Conservation (phyloP, 2,888 invertebrate genomes). For the Trichacis sp. region DNA sequence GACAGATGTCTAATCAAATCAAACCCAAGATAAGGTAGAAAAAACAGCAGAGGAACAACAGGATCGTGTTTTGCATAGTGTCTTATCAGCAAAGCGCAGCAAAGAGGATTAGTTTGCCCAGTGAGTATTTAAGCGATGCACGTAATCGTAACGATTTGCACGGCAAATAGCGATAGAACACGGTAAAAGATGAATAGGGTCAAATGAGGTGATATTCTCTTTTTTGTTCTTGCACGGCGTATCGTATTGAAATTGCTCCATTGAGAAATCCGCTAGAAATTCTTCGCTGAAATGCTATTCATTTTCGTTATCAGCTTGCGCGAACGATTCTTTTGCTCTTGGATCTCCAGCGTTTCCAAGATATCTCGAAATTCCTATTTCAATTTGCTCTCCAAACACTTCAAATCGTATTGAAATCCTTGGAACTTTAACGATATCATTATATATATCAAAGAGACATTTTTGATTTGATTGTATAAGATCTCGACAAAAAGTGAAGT, state of each 20-base stretch:
- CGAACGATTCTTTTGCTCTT: constrained; percentile 16
- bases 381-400: too few species aligned
- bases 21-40: constrained; percentile 13
- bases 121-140: constrained; percentile 31
- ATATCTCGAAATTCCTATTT: neutral
- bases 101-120: constrained; percentile 29
- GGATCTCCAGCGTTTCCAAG: constrained; percentile 15
- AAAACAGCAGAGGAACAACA: constrained; percentile 19
- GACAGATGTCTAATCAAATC: constrained; percentile 23
- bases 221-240: constrained; percentile 22
- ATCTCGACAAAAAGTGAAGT: too few species aligned
- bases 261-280: constrained; percentile 25
- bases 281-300: constrained; percentile 23
- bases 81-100: constrained; percentile 28
- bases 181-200: constrained; percentile 35
- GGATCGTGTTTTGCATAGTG: constrained; percentile 24
- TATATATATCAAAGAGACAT: too few species aligned
- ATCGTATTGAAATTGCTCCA: constrained; percentile 19
- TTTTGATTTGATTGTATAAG: too few species aligned
- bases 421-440: too few species aligned
- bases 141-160: constrained; percentile 35
- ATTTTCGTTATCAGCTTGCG: constrained; percentile 24
- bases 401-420: too few species aligned
- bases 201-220: constrained; percentile 32
- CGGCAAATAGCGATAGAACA: constrained; percentile 36